Evolutionary conservation across 2,797 vertebrate species (phyloP).

Genomic region (Sebastes cheni): DNA sequence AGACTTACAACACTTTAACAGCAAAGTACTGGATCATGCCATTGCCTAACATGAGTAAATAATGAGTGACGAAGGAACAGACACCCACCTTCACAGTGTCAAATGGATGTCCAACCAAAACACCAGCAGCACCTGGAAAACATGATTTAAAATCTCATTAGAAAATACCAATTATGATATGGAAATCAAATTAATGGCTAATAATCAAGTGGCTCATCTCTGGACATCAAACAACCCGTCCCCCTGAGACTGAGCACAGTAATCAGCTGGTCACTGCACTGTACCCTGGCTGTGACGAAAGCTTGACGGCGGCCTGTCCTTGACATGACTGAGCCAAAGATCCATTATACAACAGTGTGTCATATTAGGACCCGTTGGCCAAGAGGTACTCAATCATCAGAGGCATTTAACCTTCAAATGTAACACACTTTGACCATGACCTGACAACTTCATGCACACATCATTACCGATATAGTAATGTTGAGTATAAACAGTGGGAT

Average conservation of each 20-base stretch:
- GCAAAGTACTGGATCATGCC: not conserved
- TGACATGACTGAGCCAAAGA: conserved; percentile 34
- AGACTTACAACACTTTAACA: conserved; percentile 1
- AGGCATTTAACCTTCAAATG: not conserved
- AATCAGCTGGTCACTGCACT: conserved; percentile 43
- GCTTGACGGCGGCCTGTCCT: conserved; percentile 36
- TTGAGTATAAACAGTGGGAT: not conserved
- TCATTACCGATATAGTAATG: not conserved
- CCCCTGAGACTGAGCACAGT: not conserved
- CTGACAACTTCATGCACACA: not conserved
- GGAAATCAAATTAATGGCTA: not conserved
- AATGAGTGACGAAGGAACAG: not conserved
- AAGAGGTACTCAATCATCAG: not conserved
- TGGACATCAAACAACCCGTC: not conserved
- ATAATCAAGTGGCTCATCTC: not conserved
- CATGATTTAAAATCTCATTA: not conserved
- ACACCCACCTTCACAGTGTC: conserved; percentile 97
- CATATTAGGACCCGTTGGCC: not conserved
- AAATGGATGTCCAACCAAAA: conserved; percentile 96
- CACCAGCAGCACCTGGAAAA: conserved; percentile 91
- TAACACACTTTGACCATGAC: not conserved
- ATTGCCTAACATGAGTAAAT: conserved; percentile 26
- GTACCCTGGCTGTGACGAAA: conserved; percentile 16
- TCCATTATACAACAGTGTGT: not conserved
- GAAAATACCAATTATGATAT: too few relatives aligned